Conservation (phyloP, 1,140 invertebrate species). For the Drepana arcuata region DNA sequence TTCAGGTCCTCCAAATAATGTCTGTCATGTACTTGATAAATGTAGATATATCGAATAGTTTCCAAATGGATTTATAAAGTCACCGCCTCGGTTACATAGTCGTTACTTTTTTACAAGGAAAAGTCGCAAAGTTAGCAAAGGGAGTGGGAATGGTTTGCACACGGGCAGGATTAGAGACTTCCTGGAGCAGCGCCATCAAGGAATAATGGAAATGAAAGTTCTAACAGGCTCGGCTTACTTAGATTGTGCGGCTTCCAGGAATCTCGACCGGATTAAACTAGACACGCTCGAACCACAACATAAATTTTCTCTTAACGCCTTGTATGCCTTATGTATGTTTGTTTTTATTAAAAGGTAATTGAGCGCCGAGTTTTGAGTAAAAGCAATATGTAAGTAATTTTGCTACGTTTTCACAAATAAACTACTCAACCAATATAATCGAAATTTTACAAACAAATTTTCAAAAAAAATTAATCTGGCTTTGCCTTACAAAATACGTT, state of each 20-base stretch:
- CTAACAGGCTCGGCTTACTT: slow-evolving; percentile 36
- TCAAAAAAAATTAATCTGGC: no score
- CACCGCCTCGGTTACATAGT: slow-evolving; percentile 20
- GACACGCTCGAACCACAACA: slow-evolving; percentile 32
- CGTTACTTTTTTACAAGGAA: slow-evolving; percentile 24
- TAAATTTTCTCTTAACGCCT: slow-evolving; percentile 31
- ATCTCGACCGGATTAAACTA: slow-evolving; percentile 34
- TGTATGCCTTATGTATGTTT: not conserved
- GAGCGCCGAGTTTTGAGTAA: no score
- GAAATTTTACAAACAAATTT: no score
- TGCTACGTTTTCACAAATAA: no score
- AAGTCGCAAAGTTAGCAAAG: slow-evolving; percentile 20
- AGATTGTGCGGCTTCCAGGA: slow-evolving; percentile 35
- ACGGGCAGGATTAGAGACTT: slow-evolving; percentile 22
- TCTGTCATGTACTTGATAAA: slow-evolving; percentile 3
- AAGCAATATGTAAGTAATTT: no score
- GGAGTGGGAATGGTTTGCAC: slow-evolving; percentile 18
- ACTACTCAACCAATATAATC: no score
- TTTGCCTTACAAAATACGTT: no score
- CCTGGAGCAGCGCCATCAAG: slow-evolving; percentile 13
- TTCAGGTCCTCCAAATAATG: not conserved
- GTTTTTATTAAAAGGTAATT: no score
- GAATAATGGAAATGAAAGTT: slow-evolving; percentile 38
- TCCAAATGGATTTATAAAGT: slow-evolving; percentile 15
- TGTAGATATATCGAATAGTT: no score